Conservation (phyloP, 2,113 vertebrate genomes). For the Eretmodus cyanostictus region DNA sequence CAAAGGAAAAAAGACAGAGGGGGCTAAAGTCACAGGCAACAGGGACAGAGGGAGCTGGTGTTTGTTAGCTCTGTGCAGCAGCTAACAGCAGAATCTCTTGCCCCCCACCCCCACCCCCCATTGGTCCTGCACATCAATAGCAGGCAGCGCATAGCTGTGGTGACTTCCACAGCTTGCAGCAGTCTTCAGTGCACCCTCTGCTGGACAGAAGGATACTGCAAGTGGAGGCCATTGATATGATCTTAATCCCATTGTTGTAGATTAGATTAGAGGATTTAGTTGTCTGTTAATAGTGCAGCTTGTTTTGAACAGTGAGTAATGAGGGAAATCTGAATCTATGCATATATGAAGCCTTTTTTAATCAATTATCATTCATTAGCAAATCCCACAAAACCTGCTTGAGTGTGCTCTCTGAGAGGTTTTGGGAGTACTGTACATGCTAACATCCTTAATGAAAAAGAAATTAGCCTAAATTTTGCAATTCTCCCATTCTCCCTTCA, state of each 20-base stretch:
- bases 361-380: neutral
- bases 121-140: neutral
- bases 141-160: conserved; percentile 4
- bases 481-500: neutral
- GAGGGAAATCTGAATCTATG: neutral
- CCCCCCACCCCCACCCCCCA: conserved; percentile 30
- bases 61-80: neutral
- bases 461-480: neutral
- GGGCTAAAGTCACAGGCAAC: neutral
- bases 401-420: neutral
- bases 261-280: conserved; percentile 45
- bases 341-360: conserved; percentile 4
- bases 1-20: neutral
- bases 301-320: conserved; percentile 23
- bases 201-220: neutral
- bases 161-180: neutral
- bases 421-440: neutral
- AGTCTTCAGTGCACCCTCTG: conserved; percentile 23
- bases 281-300: conserved; percentile 16
- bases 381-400: neutral
- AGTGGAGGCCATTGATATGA: neutral
- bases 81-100: conserved; percentile 22
- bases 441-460: neutral
- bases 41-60: neutral
- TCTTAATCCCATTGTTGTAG: conserved; percentile 50